A percentile compares a stretch with the other conserved stretches of the same genome.
Conservation (phyloP, 2,888 invertebrate species). For the Heliconius ismenius region DNA sequence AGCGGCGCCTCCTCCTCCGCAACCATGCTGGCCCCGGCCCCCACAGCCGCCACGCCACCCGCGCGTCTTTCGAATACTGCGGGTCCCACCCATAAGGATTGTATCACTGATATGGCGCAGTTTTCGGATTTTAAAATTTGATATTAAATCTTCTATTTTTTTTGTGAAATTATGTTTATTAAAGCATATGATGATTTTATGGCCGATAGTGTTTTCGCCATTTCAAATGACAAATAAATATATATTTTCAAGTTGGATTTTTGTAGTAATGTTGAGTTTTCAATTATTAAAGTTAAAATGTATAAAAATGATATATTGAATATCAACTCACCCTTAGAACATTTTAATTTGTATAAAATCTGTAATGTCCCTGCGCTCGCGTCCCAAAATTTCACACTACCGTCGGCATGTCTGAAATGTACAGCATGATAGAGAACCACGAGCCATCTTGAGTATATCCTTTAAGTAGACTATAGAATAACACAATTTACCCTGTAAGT, state of each 20-base stretch:
- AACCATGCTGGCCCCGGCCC: slow-evolving; percentile 61
- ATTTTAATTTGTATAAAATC: slow-evolving; percentile 98
- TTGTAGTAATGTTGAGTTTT: neutral
- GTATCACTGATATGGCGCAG: neutral
- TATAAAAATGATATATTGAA: neutral
- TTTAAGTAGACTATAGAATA: neutral
- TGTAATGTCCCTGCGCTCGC: slow-evolving; percentile 97
- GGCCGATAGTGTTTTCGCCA: neutral
- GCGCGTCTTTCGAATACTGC: slow-evolving; percentile 81
- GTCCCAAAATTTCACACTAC: slow-evolving; percentile 99
- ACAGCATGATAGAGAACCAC: no score
- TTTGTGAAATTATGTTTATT: no score
- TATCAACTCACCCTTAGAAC: slow-evolving; percentile 86
- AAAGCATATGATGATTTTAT: no score
- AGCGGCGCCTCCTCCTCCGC: slow-evolving; percentile 90
- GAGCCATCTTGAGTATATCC: neutral
- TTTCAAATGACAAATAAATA: neutral
- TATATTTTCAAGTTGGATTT: neutral
- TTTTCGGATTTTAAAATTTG: no score
- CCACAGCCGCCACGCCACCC: slow-evolving; percentile 43
- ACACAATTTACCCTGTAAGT: slow-evolving; percentile 90
- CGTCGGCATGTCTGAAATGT: slow-evolving; percentile 95
- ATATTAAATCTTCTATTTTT: no score
- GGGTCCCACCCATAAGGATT: neutral
- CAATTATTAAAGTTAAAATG: neutral